Evolutionary conservation across 1,140 invertebrate species (phyloP).

Genomic region (Lepeophtheirus salmonis): DNA sequence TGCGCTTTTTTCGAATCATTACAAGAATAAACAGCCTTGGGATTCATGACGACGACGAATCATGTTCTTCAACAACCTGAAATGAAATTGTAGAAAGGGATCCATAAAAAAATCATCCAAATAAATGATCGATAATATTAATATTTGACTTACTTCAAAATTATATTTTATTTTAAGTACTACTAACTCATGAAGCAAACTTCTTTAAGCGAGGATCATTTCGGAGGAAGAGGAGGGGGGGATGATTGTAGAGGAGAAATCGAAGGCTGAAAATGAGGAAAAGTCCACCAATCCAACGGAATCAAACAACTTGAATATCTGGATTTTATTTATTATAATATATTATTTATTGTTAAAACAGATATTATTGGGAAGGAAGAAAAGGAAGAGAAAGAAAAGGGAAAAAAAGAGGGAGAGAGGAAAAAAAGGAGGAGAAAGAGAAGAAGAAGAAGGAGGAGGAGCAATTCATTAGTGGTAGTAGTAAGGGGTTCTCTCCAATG

Average conservation of each 20-base stretch:
- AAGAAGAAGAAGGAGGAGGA: neutral
- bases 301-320: neutral
- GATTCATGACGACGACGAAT: neutral
- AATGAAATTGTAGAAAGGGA: neutral
- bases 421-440: neutral
- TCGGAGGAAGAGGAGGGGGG: too few species aligned
- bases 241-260: too few species aligned
- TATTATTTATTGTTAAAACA: neutral
- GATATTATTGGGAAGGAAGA: neutral
- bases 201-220: too few species aligned
- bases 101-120: neutral
- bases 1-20: neutral
- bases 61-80: neutral
- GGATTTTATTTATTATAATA: neutral
- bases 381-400: neutral
- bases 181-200: too few species aligned
- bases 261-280: neutral
- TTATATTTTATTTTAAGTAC: too few species aligned
- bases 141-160: too few species aligned
- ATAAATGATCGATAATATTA: neutral
- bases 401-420: slow-evolving; percentile 8
- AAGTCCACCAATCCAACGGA: neutral
- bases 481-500: too few species aligned
- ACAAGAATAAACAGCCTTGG: neutral
- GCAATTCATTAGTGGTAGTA: neutral